Evolutionary conservation across 2,888 invertebrate genomes (phyloP).

Genomic region (Catotricha subobsoleta): DNA sequence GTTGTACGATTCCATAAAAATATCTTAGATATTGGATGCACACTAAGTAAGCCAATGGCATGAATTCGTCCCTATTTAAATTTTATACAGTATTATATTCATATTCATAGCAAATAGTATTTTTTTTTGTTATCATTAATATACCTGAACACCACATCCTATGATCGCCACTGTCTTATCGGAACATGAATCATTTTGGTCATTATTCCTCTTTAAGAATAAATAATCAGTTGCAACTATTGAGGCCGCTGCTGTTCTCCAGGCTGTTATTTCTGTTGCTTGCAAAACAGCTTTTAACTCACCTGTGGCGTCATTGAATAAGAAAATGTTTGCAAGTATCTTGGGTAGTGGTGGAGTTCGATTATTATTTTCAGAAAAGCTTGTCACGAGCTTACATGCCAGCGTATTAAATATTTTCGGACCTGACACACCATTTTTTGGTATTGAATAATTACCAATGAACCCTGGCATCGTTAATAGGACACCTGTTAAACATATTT

Average conservation of each 20-base stretch:
- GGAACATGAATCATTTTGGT: conserved; percentile 10
- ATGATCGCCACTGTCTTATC: conserved; percentile 28
- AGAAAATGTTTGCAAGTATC: conserved; percentile 30
- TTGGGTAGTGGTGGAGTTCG: conserved; percentile 24
- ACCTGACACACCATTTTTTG: conserved; percentile 8
- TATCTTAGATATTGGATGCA: conserved; percentile 31
- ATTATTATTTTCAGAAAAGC: conserved; percentile 24
- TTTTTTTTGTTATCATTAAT: not conserved
- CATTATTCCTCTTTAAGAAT: conserved; percentile 18
- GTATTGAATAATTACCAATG: conserved; percentile 23
- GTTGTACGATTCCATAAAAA: conserved; percentile 37
- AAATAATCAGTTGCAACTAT: conserved; percentile 36
- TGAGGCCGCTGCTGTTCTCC: conserved; percentile 40
- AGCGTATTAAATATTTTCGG: conserved; percentile 18
- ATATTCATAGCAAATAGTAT: not conserved
- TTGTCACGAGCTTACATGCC: conserved; percentile 34
- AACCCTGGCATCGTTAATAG: conserved; percentile 32
- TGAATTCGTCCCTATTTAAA: conserved; percentile 28
- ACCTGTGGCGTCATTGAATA: conserved; percentile 30
- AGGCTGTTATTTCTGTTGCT: conserved; percentile 35
- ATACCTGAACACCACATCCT: conserved; percentile 36
- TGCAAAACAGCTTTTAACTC: conserved; percentile 30
- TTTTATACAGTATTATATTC: no score
- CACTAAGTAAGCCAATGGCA: conserved; percentile 33
- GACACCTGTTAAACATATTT: conserved; percentile 12